Percentiles rank a stretch among this genome's conserved stretches.
These are phyloP conservation scores for Cheilinus undulatus DNA, from an alignment of 2,113 vertebrate genomes.

Conservation along the genomic window DNA sequence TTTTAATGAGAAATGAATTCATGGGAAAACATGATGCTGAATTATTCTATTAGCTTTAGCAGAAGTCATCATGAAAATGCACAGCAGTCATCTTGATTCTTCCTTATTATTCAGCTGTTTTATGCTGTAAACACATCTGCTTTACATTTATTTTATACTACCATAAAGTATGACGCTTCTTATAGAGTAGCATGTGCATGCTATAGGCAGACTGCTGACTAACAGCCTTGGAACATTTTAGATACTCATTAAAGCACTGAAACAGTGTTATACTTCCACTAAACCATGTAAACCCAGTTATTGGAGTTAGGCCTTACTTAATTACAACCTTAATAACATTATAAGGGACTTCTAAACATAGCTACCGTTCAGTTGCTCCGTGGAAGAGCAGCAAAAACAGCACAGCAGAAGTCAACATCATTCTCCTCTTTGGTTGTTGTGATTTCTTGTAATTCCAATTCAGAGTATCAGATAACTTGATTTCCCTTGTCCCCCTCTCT, in stretches of 20 bases:
- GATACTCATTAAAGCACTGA: neutral
- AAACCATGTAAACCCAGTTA: conserved; percentile 13
- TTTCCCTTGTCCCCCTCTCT: neutral
- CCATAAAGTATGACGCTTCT: neutral
- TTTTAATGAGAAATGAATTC: too few species aligned
- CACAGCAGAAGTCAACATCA: neutral
- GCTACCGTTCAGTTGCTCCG: neutral
- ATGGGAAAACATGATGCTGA: too few species aligned
- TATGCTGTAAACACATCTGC: neutral
- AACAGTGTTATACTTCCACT: neutral
- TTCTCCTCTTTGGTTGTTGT: neutral
- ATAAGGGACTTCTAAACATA: neutral
- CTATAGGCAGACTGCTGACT: neutral
- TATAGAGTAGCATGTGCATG: neutral
- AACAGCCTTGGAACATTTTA: neutral
- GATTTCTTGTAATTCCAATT: neutral
- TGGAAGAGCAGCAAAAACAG: neutral
- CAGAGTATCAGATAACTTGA: neutral
- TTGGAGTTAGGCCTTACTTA: neutral
- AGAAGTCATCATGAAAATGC: too few species aligned
- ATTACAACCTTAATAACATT: conserved; percentile 21
- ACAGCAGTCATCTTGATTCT: too few species aligned
- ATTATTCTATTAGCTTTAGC: too few species aligned
- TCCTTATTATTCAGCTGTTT: too few species aligned
- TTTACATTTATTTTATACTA: neutral